phyloP scores from a whole-genome alignment of 2,888 invertebrate species.

The Conomelus anceps region DNA sequence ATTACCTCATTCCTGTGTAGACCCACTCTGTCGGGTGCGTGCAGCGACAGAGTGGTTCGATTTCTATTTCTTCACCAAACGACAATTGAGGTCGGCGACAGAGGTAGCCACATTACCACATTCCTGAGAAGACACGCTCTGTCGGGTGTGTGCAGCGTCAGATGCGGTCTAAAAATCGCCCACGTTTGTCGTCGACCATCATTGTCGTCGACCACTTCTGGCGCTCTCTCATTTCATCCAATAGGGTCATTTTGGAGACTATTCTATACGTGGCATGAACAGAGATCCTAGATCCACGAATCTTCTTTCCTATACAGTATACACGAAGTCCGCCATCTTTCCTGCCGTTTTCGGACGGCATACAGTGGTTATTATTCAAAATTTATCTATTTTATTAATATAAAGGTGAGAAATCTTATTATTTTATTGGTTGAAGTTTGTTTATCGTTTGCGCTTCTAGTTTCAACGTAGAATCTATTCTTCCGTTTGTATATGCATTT shows the following conservation, averaged over 20 bases:
- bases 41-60: too few species aligned
- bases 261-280: slow-evolving; percentile 75
- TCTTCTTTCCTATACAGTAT: slow-evolving; percentile 51
- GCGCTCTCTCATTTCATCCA: slow-evolving; percentile 37
- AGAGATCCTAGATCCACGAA: slow-evolving; percentile 66
- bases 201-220: too few species aligned
- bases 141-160: too few species aligned
- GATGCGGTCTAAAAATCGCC: too few species aligned
- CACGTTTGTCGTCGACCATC: too few species aligned
- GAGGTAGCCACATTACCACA: too few species aligned
- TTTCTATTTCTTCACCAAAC: too few species aligned
- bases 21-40: too few species aligned
- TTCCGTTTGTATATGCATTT: not conserved
- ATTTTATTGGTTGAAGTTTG: not conserved
- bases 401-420: slow-evolving; percentile 27
- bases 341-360: slow-evolving; percentile 28
- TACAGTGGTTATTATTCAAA: slow-evolving; percentile 27
- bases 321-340: slow-evolving; percentile 73
- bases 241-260: slow-evolving; percentile 38
- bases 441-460: not conserved
- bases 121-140: too few species aligned
- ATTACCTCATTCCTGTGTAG: too few species aligned
- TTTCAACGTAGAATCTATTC: not conserved
- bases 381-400: slow-evolving; percentile 26
- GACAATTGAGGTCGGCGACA: too few species aligned